Conservation (phyloP, 2,888 invertebrate genomes). For the Eucera pruinosa region DNA sequence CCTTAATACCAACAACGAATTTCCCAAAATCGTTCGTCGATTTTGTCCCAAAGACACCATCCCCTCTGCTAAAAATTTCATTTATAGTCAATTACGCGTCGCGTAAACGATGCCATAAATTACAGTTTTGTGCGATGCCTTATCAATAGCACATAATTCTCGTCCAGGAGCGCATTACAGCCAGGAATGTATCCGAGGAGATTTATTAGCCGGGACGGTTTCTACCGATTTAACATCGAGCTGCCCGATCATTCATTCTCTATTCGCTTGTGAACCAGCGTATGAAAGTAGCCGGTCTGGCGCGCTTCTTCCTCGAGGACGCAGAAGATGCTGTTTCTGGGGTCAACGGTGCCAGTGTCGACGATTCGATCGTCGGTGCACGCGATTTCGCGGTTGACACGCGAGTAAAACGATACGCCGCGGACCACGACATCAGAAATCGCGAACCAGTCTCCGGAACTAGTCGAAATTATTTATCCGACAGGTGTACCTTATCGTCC, state of each 20-base stretch:
- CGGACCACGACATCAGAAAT: slow-evolving; percentile 1
- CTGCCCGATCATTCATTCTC: slow-evolving; percentile 52
- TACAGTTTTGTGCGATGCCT: slow-evolving; percentile 65
- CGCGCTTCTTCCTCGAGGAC: slow-evolving; percentile 22
- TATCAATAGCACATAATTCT: slow-evolving; percentile 70
- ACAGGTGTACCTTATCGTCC: slow-evolving; percentile 29
- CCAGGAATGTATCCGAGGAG: slow-evolving; percentile 57
- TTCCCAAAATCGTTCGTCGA: slow-evolving; percentile 18
- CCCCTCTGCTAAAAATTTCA: slow-evolving; percentile 42
- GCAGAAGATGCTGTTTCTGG: slow-evolving; percentile 18
- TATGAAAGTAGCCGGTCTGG: slow-evolving; percentile 47
- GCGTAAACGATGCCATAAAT: slow-evolving; percentile 67
- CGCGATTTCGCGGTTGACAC: slow-evolving; percentile 2
- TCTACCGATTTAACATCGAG: slow-evolving; percentile 62
- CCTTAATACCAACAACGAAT: no score
- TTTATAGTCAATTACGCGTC: slow-evolving; percentile 64
- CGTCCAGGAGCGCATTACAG: slow-evolving; percentile 57
- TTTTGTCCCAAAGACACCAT: neutral
- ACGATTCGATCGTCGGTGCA: slow-evolving; percentile 52
- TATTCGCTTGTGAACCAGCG: neutral
- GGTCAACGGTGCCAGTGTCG: slow-evolving; percentile 56
- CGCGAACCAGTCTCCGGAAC: slow-evolving; percentile 22
- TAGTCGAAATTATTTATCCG: slow-evolving; percentile 37
- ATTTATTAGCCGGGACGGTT: slow-evolving; percentile 67
- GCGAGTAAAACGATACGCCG: slow-evolving; percentile 25